Percentiles rank a stretch among this genome's conserved stretches.
phyloP scores from a whole-genome alignment of 2,888 invertebrate species.

The Pyrrhosoma nymphula region DNA sequence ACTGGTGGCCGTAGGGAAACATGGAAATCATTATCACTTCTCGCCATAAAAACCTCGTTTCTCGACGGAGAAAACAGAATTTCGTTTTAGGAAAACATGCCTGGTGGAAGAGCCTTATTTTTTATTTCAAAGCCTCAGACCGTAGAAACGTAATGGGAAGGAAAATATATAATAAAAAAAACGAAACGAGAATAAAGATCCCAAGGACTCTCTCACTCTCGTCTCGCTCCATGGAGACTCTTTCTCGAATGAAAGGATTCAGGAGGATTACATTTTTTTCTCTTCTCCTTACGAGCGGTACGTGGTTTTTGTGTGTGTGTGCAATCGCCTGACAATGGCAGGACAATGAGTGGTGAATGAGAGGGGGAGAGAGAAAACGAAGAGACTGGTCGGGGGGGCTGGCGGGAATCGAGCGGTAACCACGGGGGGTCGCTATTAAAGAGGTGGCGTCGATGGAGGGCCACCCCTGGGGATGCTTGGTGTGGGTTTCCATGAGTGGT shows the following conservation, averaged over 20 bases:
- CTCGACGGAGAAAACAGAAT: not conserved
- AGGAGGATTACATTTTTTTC: not conserved
- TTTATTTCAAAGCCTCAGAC: not conserved
- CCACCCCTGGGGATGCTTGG: not conserved
- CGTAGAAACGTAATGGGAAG: not conserved
- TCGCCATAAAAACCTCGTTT: not conserved
- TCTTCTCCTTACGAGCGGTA: not conserved
- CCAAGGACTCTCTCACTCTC: not conserved
- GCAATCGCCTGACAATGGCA: not conserved
- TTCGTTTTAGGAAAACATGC: not conserved
- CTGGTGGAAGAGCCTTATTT: not conserved
- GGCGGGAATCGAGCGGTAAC: not conserved
- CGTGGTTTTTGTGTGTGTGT: not conserved
- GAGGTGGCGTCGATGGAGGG: not conserved
- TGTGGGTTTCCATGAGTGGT: not conserved
- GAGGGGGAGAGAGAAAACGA: not conserved
- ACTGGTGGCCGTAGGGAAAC: too few species aligned
- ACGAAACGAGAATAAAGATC: not conserved
- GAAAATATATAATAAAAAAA: not conserved
- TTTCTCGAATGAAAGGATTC: conserved; percentile 1
- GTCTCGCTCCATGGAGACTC: not conserved
- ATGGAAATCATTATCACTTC: too few species aligned
- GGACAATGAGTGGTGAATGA: not conserved
- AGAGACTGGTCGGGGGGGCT: not conserved
- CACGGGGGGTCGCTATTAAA: not conserved